phyloP scores from a whole-genome alignment of 1,140 invertebrate species.

The Drosophila burlai region DNA sequence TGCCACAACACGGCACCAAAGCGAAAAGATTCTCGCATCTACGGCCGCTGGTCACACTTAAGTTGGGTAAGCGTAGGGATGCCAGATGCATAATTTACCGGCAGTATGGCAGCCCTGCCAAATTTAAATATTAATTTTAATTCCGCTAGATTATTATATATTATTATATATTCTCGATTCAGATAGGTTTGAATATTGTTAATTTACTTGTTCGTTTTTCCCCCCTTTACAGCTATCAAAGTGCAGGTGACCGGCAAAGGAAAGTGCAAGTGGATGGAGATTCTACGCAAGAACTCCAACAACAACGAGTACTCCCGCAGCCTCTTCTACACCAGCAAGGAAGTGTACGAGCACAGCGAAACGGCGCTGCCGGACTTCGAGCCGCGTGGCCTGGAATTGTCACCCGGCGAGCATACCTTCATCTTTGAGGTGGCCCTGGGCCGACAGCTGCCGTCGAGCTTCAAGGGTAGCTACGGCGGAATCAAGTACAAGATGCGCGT shows the following conservation, averaged over 20 bases:
- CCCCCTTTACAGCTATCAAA: slow-evolving; percentile 66
- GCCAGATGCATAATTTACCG: neutral
- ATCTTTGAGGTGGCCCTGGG: slow-evolving; percentile 70
- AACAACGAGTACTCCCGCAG: slow-evolving; percentile 78
- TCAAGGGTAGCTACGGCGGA: slow-evolving; percentile 76
- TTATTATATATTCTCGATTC: neutral
- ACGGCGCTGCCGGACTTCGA: slow-evolving; percentile 71
- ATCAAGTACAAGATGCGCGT: slow-evolving; percentile 84
- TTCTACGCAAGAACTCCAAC: slow-evolving; percentile 75
- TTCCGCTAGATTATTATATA: neutral
- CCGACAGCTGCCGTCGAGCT: slow-evolving; percentile 71
- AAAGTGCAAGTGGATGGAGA: slow-evolving; percentile 84
- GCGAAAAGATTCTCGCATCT: neutral
- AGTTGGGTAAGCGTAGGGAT: neutral
- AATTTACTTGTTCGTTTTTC: neutral
- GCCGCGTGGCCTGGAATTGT: slow-evolving; percentile 70
- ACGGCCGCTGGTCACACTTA: neutral
- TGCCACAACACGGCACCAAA: too few species aligned
- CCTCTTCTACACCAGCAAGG: slow-evolving; percentile 79
- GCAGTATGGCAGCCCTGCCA: neutral
- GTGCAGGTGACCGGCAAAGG: slow-evolving; percentile 83
- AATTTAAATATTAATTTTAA: neutral
- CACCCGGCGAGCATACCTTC: slow-evolving; percentile 76
- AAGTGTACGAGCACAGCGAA: slow-evolving; percentile 79
- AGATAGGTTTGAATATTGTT: neutral